Percentiles rank a stretch among this genome's conserved stretches.
Evolutionary conservation across 2,113 vertebrate species (phyloP).

Genomic region (Eulacestoma nigropectus): DNA sequence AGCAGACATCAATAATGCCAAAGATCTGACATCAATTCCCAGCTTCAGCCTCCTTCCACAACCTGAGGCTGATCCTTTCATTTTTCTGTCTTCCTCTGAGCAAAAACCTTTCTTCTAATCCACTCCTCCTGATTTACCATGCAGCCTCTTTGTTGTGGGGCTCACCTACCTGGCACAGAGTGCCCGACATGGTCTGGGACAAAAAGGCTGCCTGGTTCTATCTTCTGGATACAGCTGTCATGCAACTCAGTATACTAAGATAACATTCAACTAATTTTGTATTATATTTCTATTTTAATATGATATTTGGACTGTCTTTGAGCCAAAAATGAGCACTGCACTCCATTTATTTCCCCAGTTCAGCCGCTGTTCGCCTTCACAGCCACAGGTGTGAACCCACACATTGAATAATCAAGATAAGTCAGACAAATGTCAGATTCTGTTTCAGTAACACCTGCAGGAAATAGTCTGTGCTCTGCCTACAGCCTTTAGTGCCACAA

Average conservation of each 20-base stretch:
- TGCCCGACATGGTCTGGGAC: not conserved
- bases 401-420: rapidly evolving
- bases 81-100: not conserved
- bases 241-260: not conserved
- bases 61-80: not conserved
- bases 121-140: not conserved
- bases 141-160: not conserved
- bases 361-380: not conserved
- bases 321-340: not conserved
- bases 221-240: not conserved
- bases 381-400: not conserved
- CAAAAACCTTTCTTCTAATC: not conserved
- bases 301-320: not conserved
- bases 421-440: not conserved
- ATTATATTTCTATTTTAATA: not conserved
- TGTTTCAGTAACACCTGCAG: not conserved
- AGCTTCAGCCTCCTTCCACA: not conserved
- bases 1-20: not conserved
- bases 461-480: not conserved
- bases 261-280: not conserved
- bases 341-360: not conserved
- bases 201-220: not conserved
- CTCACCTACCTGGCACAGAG: not conserved
- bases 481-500: rapidly evolving
- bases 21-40: not conserved